Conservation (phyloP, 2,113 vertebrate species). For the Micronycteris hirsuta region DNA sequence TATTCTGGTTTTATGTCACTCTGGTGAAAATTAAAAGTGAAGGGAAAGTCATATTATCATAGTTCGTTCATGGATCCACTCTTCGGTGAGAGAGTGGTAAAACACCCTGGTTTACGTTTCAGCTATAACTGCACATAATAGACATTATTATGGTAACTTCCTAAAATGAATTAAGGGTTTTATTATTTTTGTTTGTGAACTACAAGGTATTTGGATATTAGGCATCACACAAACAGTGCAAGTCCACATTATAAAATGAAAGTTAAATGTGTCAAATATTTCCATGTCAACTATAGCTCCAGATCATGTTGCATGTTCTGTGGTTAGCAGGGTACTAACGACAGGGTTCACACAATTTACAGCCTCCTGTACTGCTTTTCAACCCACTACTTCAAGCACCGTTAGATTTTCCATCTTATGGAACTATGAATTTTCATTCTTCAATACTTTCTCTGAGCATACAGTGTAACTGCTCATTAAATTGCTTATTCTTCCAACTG, state of each 20-base stretch:
- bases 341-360: neutral
- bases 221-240: neutral
- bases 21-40: neutral
- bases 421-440: slow-evolving; percentile 10
- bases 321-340: neutral
- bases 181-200: slow-evolving; percentile 16
- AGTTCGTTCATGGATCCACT: neutral
- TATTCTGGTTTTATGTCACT: neutral
- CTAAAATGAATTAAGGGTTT: neutral
- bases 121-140: neutral
- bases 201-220: neutral
- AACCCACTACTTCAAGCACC: neutral
- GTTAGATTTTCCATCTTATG: neutral
- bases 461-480: slow-evolving; percentile 13
- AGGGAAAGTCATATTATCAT: neutral
- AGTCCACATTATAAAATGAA: neutral
- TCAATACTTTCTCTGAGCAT: neutral
- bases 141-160: neutral
- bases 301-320: neutral
- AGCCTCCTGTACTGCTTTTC: neutral
- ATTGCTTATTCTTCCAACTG: slow-evolving; percentile 22
- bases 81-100: neutral
- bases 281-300: neutral
- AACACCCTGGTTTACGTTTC: neutral
- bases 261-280: neutral